Base-by-base conservation (phyloP, 2,888 invertebrate species). In the Galerucella calmariensis region DNA sequence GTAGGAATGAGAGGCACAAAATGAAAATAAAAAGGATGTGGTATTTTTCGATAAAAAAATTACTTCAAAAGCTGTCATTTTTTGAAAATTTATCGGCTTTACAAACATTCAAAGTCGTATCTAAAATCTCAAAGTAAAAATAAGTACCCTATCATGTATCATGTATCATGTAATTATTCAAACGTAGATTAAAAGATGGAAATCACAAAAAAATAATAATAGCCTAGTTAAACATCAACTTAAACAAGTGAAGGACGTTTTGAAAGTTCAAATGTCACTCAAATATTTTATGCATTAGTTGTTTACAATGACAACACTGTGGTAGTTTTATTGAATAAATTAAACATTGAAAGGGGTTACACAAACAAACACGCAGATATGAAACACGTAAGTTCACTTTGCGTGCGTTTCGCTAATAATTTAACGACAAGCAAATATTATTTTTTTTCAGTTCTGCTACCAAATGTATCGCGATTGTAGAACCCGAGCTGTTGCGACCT, bases 331-430 rank as follows among this genome's bases (percentile, higher is more conserved):
- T 56, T 70, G 70, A 70, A 74, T 74, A 72, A 63, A 75, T 75
- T 65, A 75, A 72, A 63, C 41, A 51, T 58, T n/a, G 59, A 69
- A 65, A 71, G 56, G 68, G 71, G 74, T 71, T 68, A 75, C 71
- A 72, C 68, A 68, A 75, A 74, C 67, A 59, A 62, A 67, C 74
- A 74, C 71, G 74, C 67, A 74, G 53, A 67, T 67, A 67, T 24
- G 56, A 46, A 61, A 75, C 74, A 67, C 67, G 74, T 71, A 53
- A 75, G 63, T 63, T 48, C 61, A 65, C n/a, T 56, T 75, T 75
- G 74, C 69, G 51, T 69, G 69, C 61, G 14, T 46, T n/a, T 20
- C 48, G 27, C 69, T 69, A 69, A 69, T 69, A 69, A 69, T 69
- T 69, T 62, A 69, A 69, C 61, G 69, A 69, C 69, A 69, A 48